Conservation (phyloP, 2,888 invertebrate species). For the Ctenicera cuprea region DNA sequence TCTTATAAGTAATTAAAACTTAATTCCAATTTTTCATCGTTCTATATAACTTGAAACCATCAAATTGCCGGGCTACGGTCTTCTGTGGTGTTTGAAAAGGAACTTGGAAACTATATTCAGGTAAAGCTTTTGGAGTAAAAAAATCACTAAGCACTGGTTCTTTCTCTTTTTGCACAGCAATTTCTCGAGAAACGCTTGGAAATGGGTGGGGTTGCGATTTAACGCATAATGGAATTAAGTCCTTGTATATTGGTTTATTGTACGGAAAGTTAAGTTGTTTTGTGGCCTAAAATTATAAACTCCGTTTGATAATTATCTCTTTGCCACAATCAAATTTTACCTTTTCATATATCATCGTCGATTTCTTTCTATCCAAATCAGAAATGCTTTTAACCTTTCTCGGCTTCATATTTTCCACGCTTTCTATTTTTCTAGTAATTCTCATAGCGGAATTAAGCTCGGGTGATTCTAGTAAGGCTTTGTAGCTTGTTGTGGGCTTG, state of each 20-base stretch:
- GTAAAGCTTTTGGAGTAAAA: slow-evolving; percentile 52
- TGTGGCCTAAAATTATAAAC: slow-evolving; percentile 58
- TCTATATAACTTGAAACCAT: slow-evolving; percentile 54
- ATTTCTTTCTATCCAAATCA: slow-evolving; percentile 47
- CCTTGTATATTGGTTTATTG: slow-evolving; percentile 60
- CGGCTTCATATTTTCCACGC: slow-evolving; percentile 46
- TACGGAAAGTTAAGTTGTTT: slow-evolving; percentile 61
- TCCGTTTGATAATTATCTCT: neutral
- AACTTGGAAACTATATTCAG: slow-evolving; percentile 59
- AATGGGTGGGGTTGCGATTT: slow-evolving; percentile 49
- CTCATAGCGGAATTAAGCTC: slow-evolving; percentile 51
- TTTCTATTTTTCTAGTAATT: slow-evolving; percentile 49
- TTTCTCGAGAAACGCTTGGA: slow-evolving; percentile 51
- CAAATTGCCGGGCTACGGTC: slow-evolving; percentile 40
- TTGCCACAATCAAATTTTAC: slow-evolving; percentile 1
- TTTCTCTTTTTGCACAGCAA: slow-evolving; percentile 58
- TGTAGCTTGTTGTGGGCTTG: neutral
- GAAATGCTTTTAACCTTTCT: slow-evolving; percentile 44
- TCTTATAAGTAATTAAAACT: slow-evolving; percentile 2
- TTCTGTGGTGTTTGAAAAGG: slow-evolving; percentile 35
- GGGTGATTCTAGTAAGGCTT: slow-evolving; percentile 44
- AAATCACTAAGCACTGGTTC: slow-evolving; percentile 60
- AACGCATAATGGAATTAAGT: slow-evolving; percentile 60
- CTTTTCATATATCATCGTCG: slow-evolving; percentile 50
- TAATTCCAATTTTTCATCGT: slow-evolving; percentile 53